Conservation (phyloP, 2,113 vertebrate genomes). For the Chlorocebus sabaeus region DNA sequence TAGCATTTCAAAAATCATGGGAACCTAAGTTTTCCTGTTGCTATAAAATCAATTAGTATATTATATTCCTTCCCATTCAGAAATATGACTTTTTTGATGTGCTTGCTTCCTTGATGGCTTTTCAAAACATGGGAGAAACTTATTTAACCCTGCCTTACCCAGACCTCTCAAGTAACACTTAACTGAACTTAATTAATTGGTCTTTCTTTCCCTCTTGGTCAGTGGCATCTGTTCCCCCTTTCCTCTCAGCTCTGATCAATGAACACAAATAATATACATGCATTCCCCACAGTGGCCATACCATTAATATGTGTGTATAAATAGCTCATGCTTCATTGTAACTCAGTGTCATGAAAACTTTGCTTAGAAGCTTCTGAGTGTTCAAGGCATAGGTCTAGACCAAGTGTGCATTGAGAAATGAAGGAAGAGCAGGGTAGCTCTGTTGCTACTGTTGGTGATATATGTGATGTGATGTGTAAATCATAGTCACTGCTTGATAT, state of each 20-base stretch:
- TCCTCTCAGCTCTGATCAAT: neutral
- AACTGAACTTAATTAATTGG: neutral
- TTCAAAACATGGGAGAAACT: neutral
- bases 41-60: neutral
- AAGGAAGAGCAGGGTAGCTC: accelerated
- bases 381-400: neutral
- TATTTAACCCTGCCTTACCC: neutral
- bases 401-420: accelerated
- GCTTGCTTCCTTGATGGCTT: neutral
- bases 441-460: neutral
- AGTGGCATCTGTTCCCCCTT: neutral
- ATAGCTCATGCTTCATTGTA: neutral
- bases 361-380: neutral
- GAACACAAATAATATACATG: neutral
- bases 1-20: neutral
- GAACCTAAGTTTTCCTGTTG: neutral
- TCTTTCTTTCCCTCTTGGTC: neutral
- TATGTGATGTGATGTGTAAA: neutral
- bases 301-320: neutral
- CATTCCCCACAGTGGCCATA: neutral
- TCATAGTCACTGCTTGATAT: neutral
- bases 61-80: neutral
- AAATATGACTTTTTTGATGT: neutral
- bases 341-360: neutral
- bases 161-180: neutral